Evolutionary conservation across 1,140 invertebrate genomes (phyloP).

Genomic region (Euwallacea similis): DNA sequence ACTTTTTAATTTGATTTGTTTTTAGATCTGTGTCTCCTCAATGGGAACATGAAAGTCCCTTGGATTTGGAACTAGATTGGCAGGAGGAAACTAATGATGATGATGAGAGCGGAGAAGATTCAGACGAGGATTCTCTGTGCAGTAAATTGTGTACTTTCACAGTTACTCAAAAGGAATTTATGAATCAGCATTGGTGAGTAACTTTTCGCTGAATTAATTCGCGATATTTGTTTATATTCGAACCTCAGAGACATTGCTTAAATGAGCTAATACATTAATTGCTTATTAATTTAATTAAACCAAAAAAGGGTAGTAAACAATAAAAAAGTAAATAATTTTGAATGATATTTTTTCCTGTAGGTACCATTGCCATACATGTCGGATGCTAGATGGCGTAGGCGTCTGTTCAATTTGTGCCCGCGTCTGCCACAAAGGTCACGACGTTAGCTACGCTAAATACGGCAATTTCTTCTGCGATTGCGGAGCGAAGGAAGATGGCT

Average conservation of each 20-base stretch:
- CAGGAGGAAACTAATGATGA: constrained; percentile 85
- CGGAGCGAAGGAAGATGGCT: constrained; percentile 90
- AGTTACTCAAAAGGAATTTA: constrained; percentile 95
- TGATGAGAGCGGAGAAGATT: constrained; percentile 92
- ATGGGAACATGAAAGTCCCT: constrained; percentile 76
- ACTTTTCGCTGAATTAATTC: neutral
- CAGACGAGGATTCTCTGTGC: constrained; percentile 91
- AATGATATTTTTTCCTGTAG: constrained; percentile 15
- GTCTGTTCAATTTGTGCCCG: constrained; percentile 96
- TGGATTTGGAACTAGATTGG: constrained; percentile 79
- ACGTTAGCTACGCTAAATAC: constrained; percentile 96
- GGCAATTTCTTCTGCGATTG: constrained; percentile 99
- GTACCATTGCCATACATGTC: constrained; percentile 97
- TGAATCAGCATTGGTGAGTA: constrained; percentile 87
- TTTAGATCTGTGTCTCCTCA: constrained; percentile 68
- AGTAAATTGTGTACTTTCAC: constrained; percentile 97
- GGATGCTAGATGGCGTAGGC: constrained; percentile 97
- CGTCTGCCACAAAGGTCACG: constrained; percentile 95
- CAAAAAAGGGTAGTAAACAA: neutral
- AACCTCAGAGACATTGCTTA: too few species aligned
- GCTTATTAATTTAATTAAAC: too few species aligned
- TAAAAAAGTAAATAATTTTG: neutral
- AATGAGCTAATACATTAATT: too few species aligned
- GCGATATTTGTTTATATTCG: too few species aligned
- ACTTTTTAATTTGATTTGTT: constrained; percentile 3